Evolutionary conservation across 2,797 vertebrate species (phyloP), one percentile per base, ranked within the genome.

Genomic region (Pipistrellus pipistrellus): DNA sequence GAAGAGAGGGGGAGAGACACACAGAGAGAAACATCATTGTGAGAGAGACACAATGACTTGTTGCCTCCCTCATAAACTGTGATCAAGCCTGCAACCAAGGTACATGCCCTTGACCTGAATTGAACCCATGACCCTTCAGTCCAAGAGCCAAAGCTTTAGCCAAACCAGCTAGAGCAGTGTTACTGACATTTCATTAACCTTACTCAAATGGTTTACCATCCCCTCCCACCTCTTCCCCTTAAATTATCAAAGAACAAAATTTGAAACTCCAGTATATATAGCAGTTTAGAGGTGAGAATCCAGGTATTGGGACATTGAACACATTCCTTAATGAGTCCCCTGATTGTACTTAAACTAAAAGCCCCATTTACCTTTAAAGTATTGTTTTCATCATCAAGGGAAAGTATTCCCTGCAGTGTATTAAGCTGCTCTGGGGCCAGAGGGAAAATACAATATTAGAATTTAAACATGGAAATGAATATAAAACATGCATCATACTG

Each of bases 361-460:
- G 96, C 96, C 94, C 91, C 85, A 91, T 96, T 98, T 96, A 97
- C 85, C 68, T 97, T 68, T 96, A 97, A 98, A 98, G 97, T 97
- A 98, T 27, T 98, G 95, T 97, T 98, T 98, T 98, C 92, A 85
- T 97, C 98, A 96, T 97, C 97, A 98, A 97, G 98, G 95, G 94
- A 97, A 97, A 97, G 93, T 95, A 95, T 95, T 98, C 96, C 98
- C 97, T 97, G 95, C 94, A 96, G 97, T 84, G 89, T 96, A 97
- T 97, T 97, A 97, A 98, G 96, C 92, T 93, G 84, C 51, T 97
- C 78, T 80, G 55, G 96, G 97, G 97, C 83, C 72, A 96, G 91
- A 97, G 95, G 90, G 90, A 94, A 98, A 98, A 97, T 97, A 97
- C 94, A 98, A 97, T 97, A 97, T 94, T 98, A 96, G 95, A 97